Base-by-base conservation (phyloP, 2,888 invertebrate species). In the Spisula subtruncata region DNA sequence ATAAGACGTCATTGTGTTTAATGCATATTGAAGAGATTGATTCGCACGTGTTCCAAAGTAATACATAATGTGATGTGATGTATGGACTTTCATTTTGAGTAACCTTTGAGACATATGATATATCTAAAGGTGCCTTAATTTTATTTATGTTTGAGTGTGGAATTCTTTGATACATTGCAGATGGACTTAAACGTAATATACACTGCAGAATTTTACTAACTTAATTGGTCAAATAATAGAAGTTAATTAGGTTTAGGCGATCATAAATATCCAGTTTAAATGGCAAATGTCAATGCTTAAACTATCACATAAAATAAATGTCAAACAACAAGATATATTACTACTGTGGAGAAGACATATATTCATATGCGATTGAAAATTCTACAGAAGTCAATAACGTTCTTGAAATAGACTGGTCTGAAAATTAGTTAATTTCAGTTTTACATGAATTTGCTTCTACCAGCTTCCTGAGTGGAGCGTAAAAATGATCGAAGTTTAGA, bases 241-340 rank as follows among this genome's bases (percentile, higher is more conserved):
- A 75, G 35, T 75, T 75, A 75, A 75, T 75, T 35, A 16, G 14
- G 29, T 71, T 71, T n/a, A 71, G 32, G n/a, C 16, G 5, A 12
- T 35, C 6, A 32, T 75, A 75, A 75, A 75, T 75, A 35, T 1
- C 8, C 35, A 35, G 1, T 35, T 35, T 35, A 75, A 75, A 75
- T 75, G 75, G 35, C 6, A 75, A 75, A 75, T 75, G 75, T 75
- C 75, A 18, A 75, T 35, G 18, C 32, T 75, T 12, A 75, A 32
- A 75, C 75, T 75, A 75, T 75, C 18, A 75, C 32, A 32, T 32
- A n/a, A n/a, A n/a, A 75, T 75, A 75, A 75, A 75, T 75, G 75
- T 32, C 75, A 35, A 14, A 75, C 16, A 8, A 32, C 18, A 35
- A 75, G 32, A 35, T 35, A 14, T 75, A 75, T 75, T 32, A 35